Conservation (phyloP, 2,797 vertebrate species). For the Sphaeramia orbicularis region DNA sequence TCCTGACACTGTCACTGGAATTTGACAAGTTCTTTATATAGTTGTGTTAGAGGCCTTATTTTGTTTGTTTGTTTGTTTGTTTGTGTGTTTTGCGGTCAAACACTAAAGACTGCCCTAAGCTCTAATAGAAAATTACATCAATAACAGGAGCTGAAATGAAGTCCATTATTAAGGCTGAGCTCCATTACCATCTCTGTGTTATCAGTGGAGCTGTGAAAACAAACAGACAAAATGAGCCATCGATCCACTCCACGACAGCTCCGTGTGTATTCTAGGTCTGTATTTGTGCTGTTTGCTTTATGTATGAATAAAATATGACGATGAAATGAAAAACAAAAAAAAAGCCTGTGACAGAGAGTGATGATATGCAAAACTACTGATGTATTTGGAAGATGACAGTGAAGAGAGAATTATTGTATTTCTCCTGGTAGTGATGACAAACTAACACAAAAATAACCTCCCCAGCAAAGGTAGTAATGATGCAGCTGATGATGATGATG, state of each 20-base stretch:
- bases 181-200: conserved; percentile 11
- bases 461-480: no score
- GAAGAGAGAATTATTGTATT: no score
- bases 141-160: conserved; percentile 24
- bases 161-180: conserved; percentile 15
- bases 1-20: not conserved
- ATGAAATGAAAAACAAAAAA: not conserved
- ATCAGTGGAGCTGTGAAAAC: conserved; percentile 5
- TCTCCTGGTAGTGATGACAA: no score
- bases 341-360: not conserved
- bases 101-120: not conserved
- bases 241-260: conserved; percentile 1
- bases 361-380: not conserved
- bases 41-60: not conserved
- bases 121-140: conserved; percentile 27
- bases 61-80: conserved; percentile 4
- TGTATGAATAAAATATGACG: not conserved
- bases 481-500: no score
- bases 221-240: conserved; percentile 3
- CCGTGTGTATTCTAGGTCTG: conserved; percentile 2
- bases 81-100: not conserved
- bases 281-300: not conserved
- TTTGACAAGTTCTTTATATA: conserved; percentile 11
- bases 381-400: no score
- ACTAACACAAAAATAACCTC: no score